Base-by-base conservation (phyloP, 2,113 vertebrate genomes). In the Asarcornis scutulata region DNA sequence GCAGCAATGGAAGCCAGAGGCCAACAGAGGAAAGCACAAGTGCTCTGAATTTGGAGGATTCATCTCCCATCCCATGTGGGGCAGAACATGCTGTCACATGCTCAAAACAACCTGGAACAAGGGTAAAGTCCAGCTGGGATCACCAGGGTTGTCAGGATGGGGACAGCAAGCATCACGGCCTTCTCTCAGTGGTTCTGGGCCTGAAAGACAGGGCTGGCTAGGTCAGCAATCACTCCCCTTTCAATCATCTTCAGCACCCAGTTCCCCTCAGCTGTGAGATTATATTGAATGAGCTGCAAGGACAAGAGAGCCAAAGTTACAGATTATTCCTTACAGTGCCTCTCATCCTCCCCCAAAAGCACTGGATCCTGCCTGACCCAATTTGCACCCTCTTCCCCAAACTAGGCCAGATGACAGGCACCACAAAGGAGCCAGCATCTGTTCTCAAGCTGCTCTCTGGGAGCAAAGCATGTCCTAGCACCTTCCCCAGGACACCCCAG, bases 51-150 rank as follows among this genome's bases (percentile, higher is more conserved):
- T 22, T 58, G n/a, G 56, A 53, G 26, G 72, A 14, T 82, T 60
- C 48, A 23, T 2, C 26, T 68, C 71, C 66, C 42, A 48, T 7
- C 34, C 36, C 11, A 32, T 52, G 26, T 0, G 3, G 1, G 2
- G 32, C 36, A 77, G 64, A 40, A 67, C 46, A 48, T 74, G 23
- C 31, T n/a, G 13, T 8, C 21, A 67, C 16, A 31, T 34, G 46
- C 69, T 83, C 36, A 42, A 3, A 88, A 34, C 34, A 75, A 71
- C 13, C 29, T 50, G 34, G 27, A 91, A 62, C 20, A 83, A 38
- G 38, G 31, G n/a, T 38, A 86, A 66, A 79, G 32, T 17, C 52
- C 74, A 88, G 21, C 20, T 34, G 50, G 42, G 55, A 50, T 74
- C 52, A 72, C 27, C 58, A 23, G 34, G 20, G 34, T 20, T 75